These are phyloP conservation scores for Uloborus diversus DNA, from an alignment of 1,140 invertebrate species.

Conservation along the genomic window DNA sequence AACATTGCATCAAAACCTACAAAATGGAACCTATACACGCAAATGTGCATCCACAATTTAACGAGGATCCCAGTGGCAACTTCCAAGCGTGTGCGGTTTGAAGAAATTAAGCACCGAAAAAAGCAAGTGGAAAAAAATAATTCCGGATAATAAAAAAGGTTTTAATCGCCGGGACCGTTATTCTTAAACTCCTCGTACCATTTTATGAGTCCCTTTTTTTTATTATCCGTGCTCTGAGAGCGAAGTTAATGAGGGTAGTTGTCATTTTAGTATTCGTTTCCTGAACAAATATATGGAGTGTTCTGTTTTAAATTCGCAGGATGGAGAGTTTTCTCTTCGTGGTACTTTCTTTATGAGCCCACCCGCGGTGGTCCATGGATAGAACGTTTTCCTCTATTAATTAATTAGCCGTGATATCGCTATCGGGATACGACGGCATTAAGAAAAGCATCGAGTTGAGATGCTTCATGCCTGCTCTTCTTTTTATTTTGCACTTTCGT, in stretches of 20 bases:
- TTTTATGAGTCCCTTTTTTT: constrained; percentile 30
- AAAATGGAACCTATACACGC: too few species aligned
- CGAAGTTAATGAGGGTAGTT: constrained; percentile 35
- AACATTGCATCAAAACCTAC: too few species aligned
- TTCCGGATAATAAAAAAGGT: constrained; percentile 8
- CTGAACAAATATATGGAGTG: constrained; percentile 11
- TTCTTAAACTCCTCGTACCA: neutral
- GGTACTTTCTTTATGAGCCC: neutral
- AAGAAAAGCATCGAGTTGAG: too few species aligned
- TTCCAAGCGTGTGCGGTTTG: too few species aligned
- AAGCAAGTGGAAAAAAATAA: neutral
- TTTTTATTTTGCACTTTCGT: too few species aligned
- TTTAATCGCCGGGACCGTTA: constrained; percentile 16
- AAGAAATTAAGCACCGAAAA: constrained; percentile 19
- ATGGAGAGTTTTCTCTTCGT: neutral
- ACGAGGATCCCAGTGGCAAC: too few species aligned
- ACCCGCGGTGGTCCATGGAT: neutral
- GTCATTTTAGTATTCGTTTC: constrained; percentile 22
- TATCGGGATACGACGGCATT: too few species aligned
- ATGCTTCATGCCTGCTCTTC: too few species aligned
- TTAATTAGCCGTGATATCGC: neutral
- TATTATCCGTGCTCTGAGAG: constrained; percentile 11
- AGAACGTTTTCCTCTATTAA: neutral
- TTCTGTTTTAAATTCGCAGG: constrained; percentile 3
- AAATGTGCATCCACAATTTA: too few species aligned